Evolutionary conservation across 92 coral and sea anemone genomes (phyloP).

Genomic region (Porites cylindrica): DNA sequence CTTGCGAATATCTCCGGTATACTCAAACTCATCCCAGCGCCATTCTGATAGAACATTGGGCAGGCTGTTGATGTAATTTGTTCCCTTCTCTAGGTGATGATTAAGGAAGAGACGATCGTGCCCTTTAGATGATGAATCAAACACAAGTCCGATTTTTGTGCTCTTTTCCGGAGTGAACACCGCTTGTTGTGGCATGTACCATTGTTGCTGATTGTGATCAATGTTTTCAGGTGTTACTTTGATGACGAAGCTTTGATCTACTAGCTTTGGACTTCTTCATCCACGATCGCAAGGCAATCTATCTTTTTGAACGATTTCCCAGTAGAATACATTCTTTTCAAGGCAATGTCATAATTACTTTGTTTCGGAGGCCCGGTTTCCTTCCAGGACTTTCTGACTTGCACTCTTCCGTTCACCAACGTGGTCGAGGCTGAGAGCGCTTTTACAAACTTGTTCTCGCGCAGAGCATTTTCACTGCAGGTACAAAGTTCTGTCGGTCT

Average conservation of each 20-base stretch:
- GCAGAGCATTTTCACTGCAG: conserved; percentile 54
- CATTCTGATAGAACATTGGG: conserved; percentile 49
- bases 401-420: conserved; percentile 12
- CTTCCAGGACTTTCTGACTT: conserved; percentile 68
- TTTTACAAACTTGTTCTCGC: conserved; percentile 66
- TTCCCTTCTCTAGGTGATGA: conserved; percentile 67
- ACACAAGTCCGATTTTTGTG: conserved; percentile 52
- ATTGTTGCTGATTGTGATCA: too few relatives aligned
- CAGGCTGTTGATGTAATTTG: conserved; percentile 42
- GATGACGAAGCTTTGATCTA: conserved; percentile 62
- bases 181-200: conserved; percentile 29
- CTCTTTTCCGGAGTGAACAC: conserved; percentile 57
- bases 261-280: conserved; percentile 63
- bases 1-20: conserved; percentile 38
- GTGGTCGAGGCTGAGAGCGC: conserved; percentile 55
- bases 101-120: conserved; percentile 52
- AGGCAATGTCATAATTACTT: conserved; percentile 65
- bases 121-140: conserved; percentile 58
- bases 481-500: background rate
- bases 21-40: conserved; percentile 67
- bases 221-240: conserved; percentile 25
- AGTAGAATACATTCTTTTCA: background rate
- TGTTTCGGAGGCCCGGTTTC: conserved; percentile 64
- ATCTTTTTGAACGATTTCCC: conserved; percentile 52
- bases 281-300: conserved; percentile 49